Base-by-base conservation (phyloP, 1,140 invertebrate genomes). In the Trialeurodes vaporariorum region DNA sequence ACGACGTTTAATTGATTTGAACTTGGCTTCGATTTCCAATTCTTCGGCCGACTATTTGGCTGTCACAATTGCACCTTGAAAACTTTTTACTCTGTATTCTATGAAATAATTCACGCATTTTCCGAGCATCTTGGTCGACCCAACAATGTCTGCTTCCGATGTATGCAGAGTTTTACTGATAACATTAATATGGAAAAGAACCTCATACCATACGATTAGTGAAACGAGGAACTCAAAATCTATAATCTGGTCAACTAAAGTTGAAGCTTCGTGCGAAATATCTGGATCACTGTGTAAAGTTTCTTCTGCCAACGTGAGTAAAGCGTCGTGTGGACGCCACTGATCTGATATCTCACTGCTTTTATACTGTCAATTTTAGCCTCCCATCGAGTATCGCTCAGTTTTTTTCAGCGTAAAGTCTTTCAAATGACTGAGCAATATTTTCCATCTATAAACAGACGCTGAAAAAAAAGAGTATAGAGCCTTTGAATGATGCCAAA, bases 171-270 rank as follows among this genome's bases (percentile, higher is more conserved):
- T n/a, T n/a, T 75, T 76, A 72, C 71, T 76, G 23, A 71, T 65
- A 63, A 76, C 67, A 69, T 74, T 70, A 49, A 74, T 68, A 70
- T 73, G 68, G 64, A 70, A 73, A 63, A 73, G 63, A 63, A 74
- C 64, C 59, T 75, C 71, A 71, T 77, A 75, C 72, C 73, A 76
- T 71, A 75, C 70, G 62, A 73, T 68, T 66, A 75, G 71, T 66
- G 67, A 70, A 72, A 73, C 65, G 24, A 72, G 49, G 59, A 74
- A 71, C 27, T 67, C 61, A 63, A 73, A 73, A 70, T 71, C 61
- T 61, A 68, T 67, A 62, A 71, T 67, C 23, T 72, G 65, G 62
- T 71, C 68, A 1, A 27, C 66, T 64, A 69, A 63, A 61, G 25
- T 61, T 40, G 49, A 58, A 24, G 68, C 70, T 68, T 76, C 73